Conservation (phyloP, 2,888 invertebrate genomes). For the Lasioglossum malachurum region DNA sequence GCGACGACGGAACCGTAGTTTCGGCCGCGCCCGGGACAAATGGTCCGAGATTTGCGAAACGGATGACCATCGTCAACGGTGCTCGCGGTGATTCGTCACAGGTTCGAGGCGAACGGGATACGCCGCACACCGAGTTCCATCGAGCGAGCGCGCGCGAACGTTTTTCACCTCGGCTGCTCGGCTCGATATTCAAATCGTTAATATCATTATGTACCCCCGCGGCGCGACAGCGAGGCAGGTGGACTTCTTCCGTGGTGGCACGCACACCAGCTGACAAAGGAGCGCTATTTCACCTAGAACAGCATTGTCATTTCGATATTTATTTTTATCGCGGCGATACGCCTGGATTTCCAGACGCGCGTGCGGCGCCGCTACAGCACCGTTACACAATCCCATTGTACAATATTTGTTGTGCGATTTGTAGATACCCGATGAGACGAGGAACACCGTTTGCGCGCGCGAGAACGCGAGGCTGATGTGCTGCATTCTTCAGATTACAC, state of each 20-base stretch:
- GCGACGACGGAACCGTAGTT: conserved; percentile 19
- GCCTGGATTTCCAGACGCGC: conserved; percentile 49
- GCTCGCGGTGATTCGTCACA: conserved; percentile 36
- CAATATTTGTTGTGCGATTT: conserved; percentile 68
- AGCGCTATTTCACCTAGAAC: conserved; percentile 1
- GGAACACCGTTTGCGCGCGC: conserved; percentile 9
- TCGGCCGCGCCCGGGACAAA: conserved; percentile 33
- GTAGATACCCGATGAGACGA: conserved; percentile 40
- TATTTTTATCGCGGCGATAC: conserved; percentile 51
- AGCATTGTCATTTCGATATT: conserved; percentile 40
- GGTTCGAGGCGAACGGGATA: conserved; percentile 3
- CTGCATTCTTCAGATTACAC: conserved; percentile 71
- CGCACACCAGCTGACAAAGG: not conserved
- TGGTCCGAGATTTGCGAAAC: conserved; percentile 42
- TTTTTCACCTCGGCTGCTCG: not conserved
- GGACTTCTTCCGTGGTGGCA: not conserved
- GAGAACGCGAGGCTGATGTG: conserved; percentile 36
- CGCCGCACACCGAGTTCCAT: not conserved
- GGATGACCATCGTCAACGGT: conserved; percentile 36
- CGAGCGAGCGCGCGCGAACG: not conserved
- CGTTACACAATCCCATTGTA: conserved; percentile 70
- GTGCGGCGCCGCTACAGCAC: conserved; percentile 52
- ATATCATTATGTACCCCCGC: conserved; percentile 1
- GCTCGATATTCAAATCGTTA: conserved; percentile 19
- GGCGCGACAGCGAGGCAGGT: not conserved